Evolutionary conservation across 2,888 invertebrate species (phyloP).

Genomic region (Schizotus pectinicornis): DNA sequence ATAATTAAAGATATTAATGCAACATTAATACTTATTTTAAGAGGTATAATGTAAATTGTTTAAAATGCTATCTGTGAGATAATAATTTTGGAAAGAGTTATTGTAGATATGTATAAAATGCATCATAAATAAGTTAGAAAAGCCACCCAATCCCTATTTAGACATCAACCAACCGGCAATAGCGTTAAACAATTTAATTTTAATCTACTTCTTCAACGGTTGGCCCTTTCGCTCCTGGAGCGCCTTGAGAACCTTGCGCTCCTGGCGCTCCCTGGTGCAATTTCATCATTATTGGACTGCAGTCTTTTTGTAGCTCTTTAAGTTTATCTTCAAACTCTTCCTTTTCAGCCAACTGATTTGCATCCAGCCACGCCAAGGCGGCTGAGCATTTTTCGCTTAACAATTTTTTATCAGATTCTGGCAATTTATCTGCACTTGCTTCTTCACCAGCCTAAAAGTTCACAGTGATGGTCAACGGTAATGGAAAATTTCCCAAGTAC

Average conservation of each 20-base stretch:
- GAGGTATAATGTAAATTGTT: no score
- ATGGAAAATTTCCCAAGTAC: slow-evolving; percentile 21
- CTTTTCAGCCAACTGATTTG: slow-evolving; percentile 71
- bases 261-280: slow-evolving; percentile 68
- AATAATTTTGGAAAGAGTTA: no score
- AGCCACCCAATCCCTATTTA: background rate
- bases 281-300: slow-evolving; percentile 83
- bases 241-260: slow-evolving; percentile 53
- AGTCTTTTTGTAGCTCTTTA: slow-evolving; percentile 75
- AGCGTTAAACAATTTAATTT: slow-evolving; percentile 36
- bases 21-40: no score
- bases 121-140: background rate
- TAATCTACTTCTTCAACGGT: slow-evolving; percentile 78
- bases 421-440: slow-evolving; percentile 69
- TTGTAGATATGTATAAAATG: background rate
- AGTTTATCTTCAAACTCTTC: slow-evolving; percentile 80
- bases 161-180: background rate
- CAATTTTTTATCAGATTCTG: slow-evolving; percentile 72
- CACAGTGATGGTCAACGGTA: slow-evolving; percentile 1
- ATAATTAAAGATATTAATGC: no score
- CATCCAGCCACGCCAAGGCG: slow-evolving; percentile 81
- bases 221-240: slow-evolving; percentile 53
- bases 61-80: no score
- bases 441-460: slow-evolving; percentile 67
- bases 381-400: slow-evolving; percentile 73